phyloP scores from a whole-genome alignment of 2,797 vertebrate genomes.

The Gambelia wislizenii region DNA sequence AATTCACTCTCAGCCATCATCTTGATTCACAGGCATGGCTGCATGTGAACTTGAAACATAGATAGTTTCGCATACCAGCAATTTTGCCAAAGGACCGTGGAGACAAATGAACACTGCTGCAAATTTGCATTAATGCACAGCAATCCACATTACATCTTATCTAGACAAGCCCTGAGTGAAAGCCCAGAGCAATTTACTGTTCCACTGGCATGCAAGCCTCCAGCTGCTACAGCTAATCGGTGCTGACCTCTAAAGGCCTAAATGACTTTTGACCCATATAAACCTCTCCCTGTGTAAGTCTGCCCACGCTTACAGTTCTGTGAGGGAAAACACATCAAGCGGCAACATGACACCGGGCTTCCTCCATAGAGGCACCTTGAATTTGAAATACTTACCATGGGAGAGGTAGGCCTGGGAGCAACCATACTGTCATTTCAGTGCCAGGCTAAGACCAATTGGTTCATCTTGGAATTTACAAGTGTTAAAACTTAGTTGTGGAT shows the following conservation, averaged over 20 bases:
- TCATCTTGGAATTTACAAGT: too few species aligned
- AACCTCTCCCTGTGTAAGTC: neutral
- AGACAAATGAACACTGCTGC: too few species aligned
- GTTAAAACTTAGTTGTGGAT: neutral
- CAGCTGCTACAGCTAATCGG: neutral
- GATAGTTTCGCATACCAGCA: too few species aligned
- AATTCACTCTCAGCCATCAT: too few species aligned
- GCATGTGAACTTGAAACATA: too few species aligned
- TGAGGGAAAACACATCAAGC: neutral
- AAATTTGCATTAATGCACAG: too few species aligned
- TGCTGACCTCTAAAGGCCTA: neutral
- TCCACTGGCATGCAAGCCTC: too few species aligned
- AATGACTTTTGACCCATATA: neutral
- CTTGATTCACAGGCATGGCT: too few species aligned
- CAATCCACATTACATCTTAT: too few species aligned
- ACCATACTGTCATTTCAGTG: neutral
- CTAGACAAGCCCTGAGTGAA: too few species aligned
- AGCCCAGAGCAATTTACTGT: too few species aligned
- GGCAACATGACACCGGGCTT: neutral
- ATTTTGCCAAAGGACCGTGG: too few species aligned
- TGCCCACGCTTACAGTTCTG: neutral
- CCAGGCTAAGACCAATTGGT: neutral
- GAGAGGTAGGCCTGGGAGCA: neutral
- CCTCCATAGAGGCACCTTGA: neutral
- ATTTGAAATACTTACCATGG: neutral